Evolutionary conservation across 2,888 invertebrate species (phyloP).

Genomic region (Netelia inedita): DNA sequence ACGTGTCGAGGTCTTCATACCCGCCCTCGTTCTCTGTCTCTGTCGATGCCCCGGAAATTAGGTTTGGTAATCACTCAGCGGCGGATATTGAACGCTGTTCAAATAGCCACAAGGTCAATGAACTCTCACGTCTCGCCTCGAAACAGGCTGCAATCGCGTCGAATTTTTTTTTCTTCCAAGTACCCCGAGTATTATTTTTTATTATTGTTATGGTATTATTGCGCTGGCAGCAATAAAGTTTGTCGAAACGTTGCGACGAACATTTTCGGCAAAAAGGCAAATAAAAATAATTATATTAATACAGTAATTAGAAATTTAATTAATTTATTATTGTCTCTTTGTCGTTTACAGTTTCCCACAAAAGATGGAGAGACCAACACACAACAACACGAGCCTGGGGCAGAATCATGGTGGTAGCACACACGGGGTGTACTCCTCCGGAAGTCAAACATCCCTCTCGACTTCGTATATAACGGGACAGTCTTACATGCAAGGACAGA

Average conservation of each 20-base stretch:
- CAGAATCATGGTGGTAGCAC: slow-evolving; percentile 79
- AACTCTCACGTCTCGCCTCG: slow-evolving; percentile 29
- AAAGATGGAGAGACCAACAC: slow-evolving; percentile 83
- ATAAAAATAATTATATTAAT: background rate
- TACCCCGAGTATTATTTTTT: slow-evolving; percentile 32
- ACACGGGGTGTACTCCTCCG: slow-evolving; percentile 81
- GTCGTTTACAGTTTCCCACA: slow-evolving; percentile 81
- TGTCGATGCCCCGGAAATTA: slow-evolving; percentile 78
- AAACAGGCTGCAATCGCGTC: background rate
- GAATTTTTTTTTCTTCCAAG: slow-evolving; percentile 10
- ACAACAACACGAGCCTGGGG: slow-evolving; percentile 77
- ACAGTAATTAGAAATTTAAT: background rate
- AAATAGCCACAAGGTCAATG: slow-evolving; percentile 50
- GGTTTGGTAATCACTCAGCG: slow-evolving; percentile 79
- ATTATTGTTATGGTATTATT: background rate
- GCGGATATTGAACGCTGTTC: slow-evolving; percentile 79
- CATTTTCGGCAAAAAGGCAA: too few species aligned
- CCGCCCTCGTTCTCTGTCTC: slow-evolving; percentile 18
- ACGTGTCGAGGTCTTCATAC: slow-evolving; percentile 12
- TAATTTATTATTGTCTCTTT: background rate
- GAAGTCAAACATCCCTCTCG: slow-evolving; percentile 81
- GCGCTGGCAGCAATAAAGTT: too few species aligned
- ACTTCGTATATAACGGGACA: slow-evolving; percentile 84
- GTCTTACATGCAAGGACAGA: slow-evolving; percentile 83
- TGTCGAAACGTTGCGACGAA: too few species aligned